These are phyloP conservation scores for Galerucella nymphaeae DNA, from an alignment of 2,888 invertebrate genomes.

Conservation along the genomic window DNA sequence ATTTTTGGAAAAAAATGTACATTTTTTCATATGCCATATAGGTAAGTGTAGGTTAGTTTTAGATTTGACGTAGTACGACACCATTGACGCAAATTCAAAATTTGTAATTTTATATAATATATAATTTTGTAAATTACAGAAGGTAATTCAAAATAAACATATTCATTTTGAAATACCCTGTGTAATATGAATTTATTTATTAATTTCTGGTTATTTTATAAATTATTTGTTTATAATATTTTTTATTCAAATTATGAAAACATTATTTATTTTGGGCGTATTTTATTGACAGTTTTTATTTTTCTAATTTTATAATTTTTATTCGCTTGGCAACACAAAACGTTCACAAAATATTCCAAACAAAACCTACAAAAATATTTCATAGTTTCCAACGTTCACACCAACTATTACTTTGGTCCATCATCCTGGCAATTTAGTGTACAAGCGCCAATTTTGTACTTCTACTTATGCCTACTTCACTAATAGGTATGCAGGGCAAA, in stretches of 20 bases:
- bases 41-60: constrained; percentile 40
- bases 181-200: constrained; percentile 51
- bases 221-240: constrained; percentile 53
- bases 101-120: constrained; percentile 49
- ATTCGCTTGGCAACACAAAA: constrained; percentile 13
- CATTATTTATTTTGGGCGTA: constrained; percentile 55
- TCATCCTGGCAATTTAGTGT: too few relatives aligned
- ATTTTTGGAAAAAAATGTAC: constrained; percentile 17
- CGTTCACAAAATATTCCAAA: background rate
- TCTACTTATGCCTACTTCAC: too few relatives aligned
- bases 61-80: constrained; percentile 57
- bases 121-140: constrained; percentile 18
- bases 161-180: constrained; percentile 11
- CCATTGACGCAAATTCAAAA: constrained; percentile 59
- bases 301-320: constrained; percentile 51
- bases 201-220: constrained; percentile 54
- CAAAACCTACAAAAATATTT: background rate
- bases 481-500: too few relatives aligned
- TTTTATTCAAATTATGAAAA: constrained; percentile 60
- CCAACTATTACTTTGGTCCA: too few relatives aligned
- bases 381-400: too few relatives aligned
- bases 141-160: constrained; percentile 7
- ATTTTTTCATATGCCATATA: constrained; percentile 45
- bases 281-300: constrained; percentile 54
- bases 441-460: too few relatives aligned